Conservation (phyloP, 2,113 vertebrate genomes). For the Pelecanus crispus region DNA sequence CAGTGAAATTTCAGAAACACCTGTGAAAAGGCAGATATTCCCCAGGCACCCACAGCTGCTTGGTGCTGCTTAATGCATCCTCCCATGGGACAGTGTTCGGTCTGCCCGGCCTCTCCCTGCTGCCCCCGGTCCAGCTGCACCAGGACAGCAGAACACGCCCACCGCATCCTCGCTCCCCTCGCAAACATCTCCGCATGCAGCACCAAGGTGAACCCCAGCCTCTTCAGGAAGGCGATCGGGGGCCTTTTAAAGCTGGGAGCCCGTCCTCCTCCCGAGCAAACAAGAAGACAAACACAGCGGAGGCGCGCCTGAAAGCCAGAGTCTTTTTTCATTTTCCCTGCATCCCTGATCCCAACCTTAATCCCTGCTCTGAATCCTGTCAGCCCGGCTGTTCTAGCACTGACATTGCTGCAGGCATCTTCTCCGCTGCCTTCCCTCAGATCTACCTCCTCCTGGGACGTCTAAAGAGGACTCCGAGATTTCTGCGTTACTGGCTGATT, state of each 20-base stretch:
- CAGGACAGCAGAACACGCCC: not conserved
- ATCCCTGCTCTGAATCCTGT: conserved; percentile 79
- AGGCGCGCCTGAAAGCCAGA: conserved; percentile 1
- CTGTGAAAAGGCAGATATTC: not conserved
- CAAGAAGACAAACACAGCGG: conserved; percentile 51
- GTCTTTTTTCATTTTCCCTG: conserved; percentile 63
- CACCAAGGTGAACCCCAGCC: not conserved
- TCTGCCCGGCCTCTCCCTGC: not conserved
- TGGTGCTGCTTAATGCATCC: fast-evolving
- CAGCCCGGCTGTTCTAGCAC: conserved; percentile 74
- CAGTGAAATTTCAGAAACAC: fast-evolving
- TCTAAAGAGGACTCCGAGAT: conserved; percentile 80
- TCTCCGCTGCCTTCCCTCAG: conserved; percentile 76
- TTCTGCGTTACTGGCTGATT: conserved; percentile 71
- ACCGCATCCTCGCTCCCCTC: not conserved
- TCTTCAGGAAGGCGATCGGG: not conserved
- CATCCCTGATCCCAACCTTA: conserved; percentile 78
- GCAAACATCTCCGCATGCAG: not conserved
- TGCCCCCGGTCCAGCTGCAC: not conserved
- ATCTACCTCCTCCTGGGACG: conserved; percentile 79
- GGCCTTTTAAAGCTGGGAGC: not conserved
- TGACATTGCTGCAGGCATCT: conserved; percentile 87
- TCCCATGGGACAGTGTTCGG: fast-evolving
- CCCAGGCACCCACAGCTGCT: not conserved
- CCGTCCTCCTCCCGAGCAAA: conserved; percentile 43